Base-by-base conservation (phyloP, 92 coral and sea anemone species). In the Zoanthus solanderi region DNA sequence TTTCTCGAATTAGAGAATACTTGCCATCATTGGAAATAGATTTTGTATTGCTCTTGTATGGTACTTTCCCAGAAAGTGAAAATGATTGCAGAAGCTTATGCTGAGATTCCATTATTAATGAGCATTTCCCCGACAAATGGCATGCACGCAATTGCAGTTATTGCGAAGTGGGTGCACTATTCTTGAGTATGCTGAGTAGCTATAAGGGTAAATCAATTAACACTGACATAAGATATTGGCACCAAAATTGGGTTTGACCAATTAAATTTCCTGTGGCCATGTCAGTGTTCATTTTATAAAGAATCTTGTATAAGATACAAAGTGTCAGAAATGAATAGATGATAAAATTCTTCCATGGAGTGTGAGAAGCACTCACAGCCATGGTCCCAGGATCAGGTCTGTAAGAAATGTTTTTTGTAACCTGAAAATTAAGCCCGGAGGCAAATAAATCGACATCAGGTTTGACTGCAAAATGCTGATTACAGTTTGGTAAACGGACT, bases 181-280 rank as follows among this genome's bases (percentile, higher is more conserved):
- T 68, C 32, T 17, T 14, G 83, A 88, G 6, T 88, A 88, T 58
- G 81, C 88, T 71, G 91, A 88, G 88, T 58, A 88, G 81, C 32
- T 80, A 17, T 56, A 80, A 52, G 4, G 91, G 90, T 15, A 79
- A 56, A 23, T 60, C 30, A 32, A 88, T 61, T 57, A 88, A 31
- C 90, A 88, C 42, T 11, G 78, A 63, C 88, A 88, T 80, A 29
- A 88, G 81, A 72, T 52, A 88, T 44, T 71, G 91, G 80, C 88
- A 88, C 91, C 88, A 88, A 17, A 80, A 37, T 88, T 69, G 91
- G 78, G 71, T 66, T 13, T 82, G 91, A 56, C 80, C 88, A 14
- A 88, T 72, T 0, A 88, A 52, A 88, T 0, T 44, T n/a, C 88
- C 91, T 37, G 91, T 81, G 45, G 91, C 88, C 56, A 68, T 3